Conservation (phyloP, 2,888 invertebrate species). For the Scotopteryx bipunctaria region DNA sequence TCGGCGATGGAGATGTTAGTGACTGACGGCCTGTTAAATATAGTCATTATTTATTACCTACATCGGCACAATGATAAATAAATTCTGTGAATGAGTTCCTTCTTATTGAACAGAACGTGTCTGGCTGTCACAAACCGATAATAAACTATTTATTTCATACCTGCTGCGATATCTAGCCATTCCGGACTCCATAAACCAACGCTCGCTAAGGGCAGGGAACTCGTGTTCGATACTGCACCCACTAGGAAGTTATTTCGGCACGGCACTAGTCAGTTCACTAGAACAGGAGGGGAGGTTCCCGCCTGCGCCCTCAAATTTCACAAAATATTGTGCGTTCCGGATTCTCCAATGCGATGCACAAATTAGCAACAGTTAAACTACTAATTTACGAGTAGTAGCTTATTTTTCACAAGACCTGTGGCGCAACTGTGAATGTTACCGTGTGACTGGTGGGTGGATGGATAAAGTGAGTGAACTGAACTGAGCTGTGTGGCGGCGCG, state of each 20-base stretch:
- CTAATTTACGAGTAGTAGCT: slow-evolving; percentile 11
- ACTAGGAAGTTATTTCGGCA: slow-evolving; percentile 17
- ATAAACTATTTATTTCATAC: no score
- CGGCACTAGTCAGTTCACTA: slow-evolving; percentile 11
- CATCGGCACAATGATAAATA: no score
- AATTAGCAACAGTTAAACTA: slow-evolving; percentile 6
- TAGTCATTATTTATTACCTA: no score
- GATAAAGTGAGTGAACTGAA: slow-evolving; percentile 46
- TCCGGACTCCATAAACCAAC: slow-evolving; percentile 54
- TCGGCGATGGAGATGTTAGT: background rate
- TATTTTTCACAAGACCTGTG: slow-evolving; percentile 56
- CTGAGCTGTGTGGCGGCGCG: slow-evolving; percentile 40
- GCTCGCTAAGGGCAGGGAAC: slow-evolving; percentile 48
- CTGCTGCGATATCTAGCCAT: slow-evolving; percentile 71
- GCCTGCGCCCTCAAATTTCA: slow-evolving; percentile 4
- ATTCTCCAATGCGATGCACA: slow-evolving; percentile 4
- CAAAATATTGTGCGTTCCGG: slow-evolving; percentile 15
- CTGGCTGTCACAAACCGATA: background rate
- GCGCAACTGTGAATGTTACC: slow-evolving; percentile 77
- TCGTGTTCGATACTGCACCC: slow-evolving; percentile 43
- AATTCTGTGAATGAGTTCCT: background rate
- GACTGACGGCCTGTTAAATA: background rate
- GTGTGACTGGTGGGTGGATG: slow-evolving; percentile 68
- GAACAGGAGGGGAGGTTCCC: background rate
- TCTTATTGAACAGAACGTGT: background rate